Conservation (phyloP, 2,113 vertebrate species). For the Crypturellus undulatus region DNA sequence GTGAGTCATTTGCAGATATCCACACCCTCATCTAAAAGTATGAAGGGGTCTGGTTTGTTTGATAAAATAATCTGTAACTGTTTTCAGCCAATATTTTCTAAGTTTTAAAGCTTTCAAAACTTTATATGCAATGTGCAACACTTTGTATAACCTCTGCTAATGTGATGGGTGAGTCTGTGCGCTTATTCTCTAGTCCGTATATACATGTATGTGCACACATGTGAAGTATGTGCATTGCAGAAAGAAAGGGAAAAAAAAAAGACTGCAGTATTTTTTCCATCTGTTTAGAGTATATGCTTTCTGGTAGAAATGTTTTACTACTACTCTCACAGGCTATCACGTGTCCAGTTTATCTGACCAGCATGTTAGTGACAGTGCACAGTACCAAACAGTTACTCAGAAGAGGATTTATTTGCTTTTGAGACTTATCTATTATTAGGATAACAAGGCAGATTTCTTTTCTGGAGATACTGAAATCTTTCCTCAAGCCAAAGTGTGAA, state of each 20-base stretch:
- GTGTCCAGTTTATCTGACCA: background rate
- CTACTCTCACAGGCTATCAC: background rate
- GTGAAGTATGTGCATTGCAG: background rate
- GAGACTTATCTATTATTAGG: background rate
- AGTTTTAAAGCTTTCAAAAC: background rate
- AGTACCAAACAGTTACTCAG: background rate
- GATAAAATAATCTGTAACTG: background rate
- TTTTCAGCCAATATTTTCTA: background rate
- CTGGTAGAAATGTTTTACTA: background rate
- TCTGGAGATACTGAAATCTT: background rate
- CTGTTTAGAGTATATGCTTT: background rate
- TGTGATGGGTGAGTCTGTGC: background rate
- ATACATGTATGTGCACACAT: rapidly evolving
- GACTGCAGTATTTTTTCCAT: background rate
- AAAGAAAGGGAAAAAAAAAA: background rate
- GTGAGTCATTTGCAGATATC: background rate
- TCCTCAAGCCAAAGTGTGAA: background rate
- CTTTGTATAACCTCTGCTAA: background rate
- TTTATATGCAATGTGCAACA: rapidly evolving
- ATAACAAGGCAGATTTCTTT: background rate
- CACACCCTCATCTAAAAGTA: background rate
- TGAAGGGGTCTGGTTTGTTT: background rate
- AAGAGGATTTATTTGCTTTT: background rate
- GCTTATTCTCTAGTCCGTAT: background rate
- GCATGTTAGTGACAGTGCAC: background rate